Evolutionary conservation across 1,140 invertebrate genomes (phyloP).

Genomic region (Orchesella cincta): DNA sequence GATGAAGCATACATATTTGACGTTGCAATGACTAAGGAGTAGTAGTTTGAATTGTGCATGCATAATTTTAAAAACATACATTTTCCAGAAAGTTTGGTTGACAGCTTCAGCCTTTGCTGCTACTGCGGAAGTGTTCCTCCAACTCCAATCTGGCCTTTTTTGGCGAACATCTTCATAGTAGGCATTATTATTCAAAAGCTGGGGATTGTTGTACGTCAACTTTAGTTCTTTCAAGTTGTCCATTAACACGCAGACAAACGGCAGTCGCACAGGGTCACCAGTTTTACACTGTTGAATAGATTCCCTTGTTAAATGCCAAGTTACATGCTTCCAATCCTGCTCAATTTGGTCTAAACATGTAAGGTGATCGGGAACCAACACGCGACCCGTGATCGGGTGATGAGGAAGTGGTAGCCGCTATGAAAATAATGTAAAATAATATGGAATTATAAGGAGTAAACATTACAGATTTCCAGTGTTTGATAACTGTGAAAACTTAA

Average conservation of each 20-base stretch:
- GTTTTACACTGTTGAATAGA: not conserved
- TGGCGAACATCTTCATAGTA: not conserved
- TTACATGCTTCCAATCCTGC: not conserved
- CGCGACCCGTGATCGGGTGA: not conserved
- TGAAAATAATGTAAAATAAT: not conserved
- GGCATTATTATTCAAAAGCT: not conserved
- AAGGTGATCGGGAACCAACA: not conserved
- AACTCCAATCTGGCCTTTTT: not conserved
- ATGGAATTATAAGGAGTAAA: not conserved
- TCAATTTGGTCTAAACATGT: not conserved
- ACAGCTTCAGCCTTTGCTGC: too few relatives aligned
- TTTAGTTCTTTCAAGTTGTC: slow-evolving; percentile 14
- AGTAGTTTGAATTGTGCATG: too few relatives aligned
- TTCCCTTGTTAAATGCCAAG: too few relatives aligned
- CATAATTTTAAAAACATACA: too few relatives aligned
- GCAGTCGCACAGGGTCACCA: not conserved
- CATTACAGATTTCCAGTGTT: too few relatives aligned
- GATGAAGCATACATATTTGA: too few relatives aligned
- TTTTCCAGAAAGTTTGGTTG: too few relatives aligned
- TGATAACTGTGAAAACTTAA: too few relatives aligned
- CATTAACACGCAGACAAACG: not conserved
- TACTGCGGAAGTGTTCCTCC: slow-evolving; percentile 18
- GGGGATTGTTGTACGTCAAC: not conserved
- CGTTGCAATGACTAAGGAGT: too few relatives aligned
- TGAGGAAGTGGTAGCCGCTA: not conserved